A percentile compares a stretch with the other conserved stretches of the same genome.
Evolutionary conservation across 2,888 invertebrate species (phyloP).

Genomic region (Hesperia comma): DNA sequence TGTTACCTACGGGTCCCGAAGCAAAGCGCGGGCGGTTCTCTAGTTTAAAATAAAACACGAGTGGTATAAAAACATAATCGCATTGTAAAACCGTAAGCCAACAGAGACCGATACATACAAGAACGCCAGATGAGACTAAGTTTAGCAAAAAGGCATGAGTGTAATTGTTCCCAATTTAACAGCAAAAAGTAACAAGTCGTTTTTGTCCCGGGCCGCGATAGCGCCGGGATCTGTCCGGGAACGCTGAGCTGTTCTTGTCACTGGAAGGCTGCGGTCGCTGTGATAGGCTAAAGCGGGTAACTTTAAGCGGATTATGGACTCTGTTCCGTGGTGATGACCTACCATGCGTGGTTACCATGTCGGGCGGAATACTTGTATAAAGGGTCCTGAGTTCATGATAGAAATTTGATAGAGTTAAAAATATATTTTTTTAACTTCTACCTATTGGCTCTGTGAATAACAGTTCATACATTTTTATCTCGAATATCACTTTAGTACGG

Average conservation of each 20-base stretch:
- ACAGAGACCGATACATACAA: neutral
- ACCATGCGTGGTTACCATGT: too few relatives aligned
- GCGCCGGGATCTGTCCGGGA: conserved; percentile 15
- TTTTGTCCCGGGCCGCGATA: conserved; percentile 12
- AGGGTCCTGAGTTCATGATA: too few relatives aligned
- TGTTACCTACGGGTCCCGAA: too few relatives aligned
- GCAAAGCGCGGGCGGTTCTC: too few relatives aligned
- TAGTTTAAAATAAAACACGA: neutral
- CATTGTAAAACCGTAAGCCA: conserved; percentile 9
- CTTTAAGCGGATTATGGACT: too few relatives aligned
- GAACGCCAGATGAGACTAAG: conserved; percentile 1
- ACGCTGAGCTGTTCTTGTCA: conserved; percentile 31
- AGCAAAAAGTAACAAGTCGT: conserved; percentile 32
- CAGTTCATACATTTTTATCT: too few relatives aligned
- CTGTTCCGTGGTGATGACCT: too few relatives aligned
- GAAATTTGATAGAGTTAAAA: too few relatives aligned
- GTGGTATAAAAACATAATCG: neutral
- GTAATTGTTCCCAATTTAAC: conserved; percentile 35
- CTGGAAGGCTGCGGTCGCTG: neutral
- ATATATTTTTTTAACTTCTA: too few relatives aligned
- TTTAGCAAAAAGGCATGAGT: conserved; percentile 25
- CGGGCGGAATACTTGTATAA: too few relatives aligned
- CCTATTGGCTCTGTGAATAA: too few relatives aligned
- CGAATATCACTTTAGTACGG: too few relatives aligned
- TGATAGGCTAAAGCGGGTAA: neutral